Evolutionary conservation across 2,888 invertebrate genomes (phyloP), one percentile per base, ranked within the genome.

Genomic region (Halictus quadricinctus): DNA sequence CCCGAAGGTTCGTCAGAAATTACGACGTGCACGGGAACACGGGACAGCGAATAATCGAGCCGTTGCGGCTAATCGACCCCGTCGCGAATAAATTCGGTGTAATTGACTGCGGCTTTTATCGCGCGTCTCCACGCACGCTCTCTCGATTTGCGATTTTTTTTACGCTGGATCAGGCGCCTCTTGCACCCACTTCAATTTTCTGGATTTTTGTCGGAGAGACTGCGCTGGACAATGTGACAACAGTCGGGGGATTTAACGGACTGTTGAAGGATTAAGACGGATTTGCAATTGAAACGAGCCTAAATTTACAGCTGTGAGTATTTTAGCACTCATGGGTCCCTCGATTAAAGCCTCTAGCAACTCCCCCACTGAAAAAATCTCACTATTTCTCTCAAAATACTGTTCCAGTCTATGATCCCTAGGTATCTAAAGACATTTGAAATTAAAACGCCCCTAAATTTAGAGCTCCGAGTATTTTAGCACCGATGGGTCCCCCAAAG

Each of bases 51-150:
- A 72, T 78, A 80, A 81, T 77, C 85, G 81, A 48, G 76, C 64
- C 64, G 76, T 70, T n/a, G 77, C 41, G 77, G 79, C 81, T 85
- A 85, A 87, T 85, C 85, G 85, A 83, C 84, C 64, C 66, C 69
- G 69, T 36, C 81, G 74, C 80, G 79, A 86, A 88, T 88, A 88
- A 88, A 88, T 86, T 84, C 79, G 77, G 74, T 79, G 81, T 88
- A 88, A 88, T 88, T 86, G 88, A 86, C 83, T 66, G 76, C n/a
- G 60, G 58, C 29, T 79, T 81, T 86, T 87, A 86, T 87, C 85
- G 76, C 75, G 84, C 79, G 54, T 54, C 79, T 74, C 72, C 10
- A 15, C 41, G 60, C 60, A 25, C 25, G 29, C 46, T 3, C 25
- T 46, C 74, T 41, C 58, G 58, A 36, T 46, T 48, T 36, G 29